Evolutionary conservation across 2,888 invertebrate genomes (phyloP), one percentile per base, ranked within the genome.

Genomic region (Cremastobaeus sp.): DNA sequence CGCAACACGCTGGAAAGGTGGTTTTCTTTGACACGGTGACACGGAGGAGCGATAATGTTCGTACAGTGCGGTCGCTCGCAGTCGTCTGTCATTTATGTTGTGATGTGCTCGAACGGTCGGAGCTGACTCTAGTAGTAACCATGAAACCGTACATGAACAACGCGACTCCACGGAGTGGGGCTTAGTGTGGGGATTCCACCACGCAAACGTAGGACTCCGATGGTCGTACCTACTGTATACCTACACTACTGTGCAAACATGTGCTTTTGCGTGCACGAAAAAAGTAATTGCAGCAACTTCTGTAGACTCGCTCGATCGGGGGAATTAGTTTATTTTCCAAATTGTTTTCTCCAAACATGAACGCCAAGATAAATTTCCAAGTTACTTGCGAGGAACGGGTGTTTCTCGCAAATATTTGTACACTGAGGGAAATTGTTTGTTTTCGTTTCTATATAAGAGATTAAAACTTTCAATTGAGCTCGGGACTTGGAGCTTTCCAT

Each of bases 101-200:
- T 60, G 69, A 74, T 57, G 54, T 50, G 62, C 66, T 50, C 47
- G 65, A 66, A 60, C 68, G 62, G 55, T 50, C 48, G 41, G 62
- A 73, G 45, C 74, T 64, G 68, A 73, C 68, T 69, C 64, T 59
- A 41, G 74, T 69, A 64, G n/a, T n/a, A n/a, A 69, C 68, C 74
- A 69, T 74, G 68, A 57, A 74, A 54, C 65, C 71, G 64, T 73
- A 68, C 73, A 69, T 69, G 68, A 69, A 35, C 54, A 30, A 45
- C 52, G 37, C 37, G 41, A 4, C 12, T 14, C 20, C 34, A 15
- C n/a, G n/a, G n/a, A n/a, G n/a, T n/a, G n/a, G n/a, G n/a, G n/a
- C n/a, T n/a, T n/a, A n/a, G 37, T 20, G 60, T 45, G 69, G 62
- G 70, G 55, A 57, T 41, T 17, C 34, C 25, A 37, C 54, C 48